A percentile compares a stretch with the other conserved stretches of the same genome.
phyloP scores from a whole-genome alignment of 2,113 vertebrate genomes.

The Myotis brandtii region DNA sequence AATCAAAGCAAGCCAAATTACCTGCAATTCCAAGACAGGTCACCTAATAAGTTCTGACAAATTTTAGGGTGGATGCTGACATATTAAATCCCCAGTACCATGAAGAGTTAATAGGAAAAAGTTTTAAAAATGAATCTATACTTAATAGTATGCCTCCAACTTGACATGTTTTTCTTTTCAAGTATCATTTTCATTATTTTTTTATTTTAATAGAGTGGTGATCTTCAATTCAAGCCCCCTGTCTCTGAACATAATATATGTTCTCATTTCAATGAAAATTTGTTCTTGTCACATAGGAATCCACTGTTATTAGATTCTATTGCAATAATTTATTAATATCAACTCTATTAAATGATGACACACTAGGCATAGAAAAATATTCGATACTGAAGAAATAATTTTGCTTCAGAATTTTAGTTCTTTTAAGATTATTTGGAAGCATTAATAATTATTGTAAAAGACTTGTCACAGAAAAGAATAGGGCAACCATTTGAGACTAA shows the following conservation, averaged over 20 bases:
- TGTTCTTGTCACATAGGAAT: slow-evolving; percentile 83
- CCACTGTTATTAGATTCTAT: slow-evolving; percentile 80
- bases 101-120: slow-evolving; percentile 65
- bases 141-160: slow-evolving; percentile 64
- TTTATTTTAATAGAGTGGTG: slow-evolving; percentile 85
- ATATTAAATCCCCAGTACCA: slow-evolving; percentile 5
- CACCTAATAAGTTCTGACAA: not conserved
- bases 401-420: slow-evolving; percentile 51
- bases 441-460: slow-evolving; percentile 53
- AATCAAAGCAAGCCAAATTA: slow-evolving; percentile 60
- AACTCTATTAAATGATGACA: slow-evolving; percentile 82
- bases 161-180: slow-evolving; percentile 82
- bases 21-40: not conserved
- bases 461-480: slow-evolving; percentile 67
- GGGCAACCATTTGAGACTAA: slow-evolving; percentile 53
- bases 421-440: slow-evolving; percentile 72
- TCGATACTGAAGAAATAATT: slow-evolving; percentile 46
- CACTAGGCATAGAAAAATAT: slow-evolving; percentile 52
- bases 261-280: slow-evolving; percentile 84
- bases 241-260: slow-evolving; percentile 85
- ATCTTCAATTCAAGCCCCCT: slow-evolving; percentile 82
- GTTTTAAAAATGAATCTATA: slow-evolving; percentile 30
- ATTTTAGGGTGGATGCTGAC: slow-evolving; percentile 38
- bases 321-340: slow-evolving; percentile 85
- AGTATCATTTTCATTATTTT: slow-evolving; percentile 83